These are phyloP conservation scores for Pangasius krempfi DNA, from an alignment of 2,797 vertebrate genomes.

Conservation along the genomic window DNA sequence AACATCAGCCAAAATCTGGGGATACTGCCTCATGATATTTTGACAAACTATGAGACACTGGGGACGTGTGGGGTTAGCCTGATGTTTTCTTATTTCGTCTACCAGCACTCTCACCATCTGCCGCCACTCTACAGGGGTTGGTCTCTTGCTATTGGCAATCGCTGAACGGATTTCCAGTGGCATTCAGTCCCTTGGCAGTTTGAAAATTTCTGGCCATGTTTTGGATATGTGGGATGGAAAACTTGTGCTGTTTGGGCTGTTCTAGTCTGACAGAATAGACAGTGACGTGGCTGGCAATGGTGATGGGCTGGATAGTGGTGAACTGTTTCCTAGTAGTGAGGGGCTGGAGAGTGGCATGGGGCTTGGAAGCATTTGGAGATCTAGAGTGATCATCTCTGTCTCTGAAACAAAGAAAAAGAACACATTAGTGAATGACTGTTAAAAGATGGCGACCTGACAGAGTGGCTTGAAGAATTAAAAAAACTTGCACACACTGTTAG, in stretches of 20 bases:
- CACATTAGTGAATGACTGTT: not conserved
- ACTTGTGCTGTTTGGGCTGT: not conserved
- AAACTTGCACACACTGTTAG: not conserved
- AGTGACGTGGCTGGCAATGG: not conserved
- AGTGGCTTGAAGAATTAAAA: not conserved
- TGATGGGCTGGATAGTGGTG: not conserved
- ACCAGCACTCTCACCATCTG: slow-evolving; percentile 10
- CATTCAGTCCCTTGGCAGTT: slow-evolving; percentile 50
- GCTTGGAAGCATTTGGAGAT: not conserved
- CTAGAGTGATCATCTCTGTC: not conserved
- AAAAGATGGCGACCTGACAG: not conserved
- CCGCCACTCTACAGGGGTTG: slow-evolving; percentile 10
- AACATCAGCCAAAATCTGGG: slow-evolving; percentile 1
- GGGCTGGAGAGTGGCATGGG: not conserved
- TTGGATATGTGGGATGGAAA: slow-evolving; percentile 10
- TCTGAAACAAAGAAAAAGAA: not conserved
- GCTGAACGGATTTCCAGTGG: slow-evolving; percentile 39
- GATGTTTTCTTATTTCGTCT: slow-evolving; percentile 9
- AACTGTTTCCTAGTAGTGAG: not conserved
- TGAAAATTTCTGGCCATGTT: slow-evolving; percentile 55
- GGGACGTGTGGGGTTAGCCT: not conserved
- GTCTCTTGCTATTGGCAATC: slow-evolving; percentile 39
- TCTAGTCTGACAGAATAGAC: not conserved
- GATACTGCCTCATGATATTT: slow-evolving; percentile 31
- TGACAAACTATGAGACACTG: slow-evolving; percentile 20